phyloP scores from a whole-genome alignment of 2,888 invertebrate genomes.

The Hecatera dysodea region DNA sequence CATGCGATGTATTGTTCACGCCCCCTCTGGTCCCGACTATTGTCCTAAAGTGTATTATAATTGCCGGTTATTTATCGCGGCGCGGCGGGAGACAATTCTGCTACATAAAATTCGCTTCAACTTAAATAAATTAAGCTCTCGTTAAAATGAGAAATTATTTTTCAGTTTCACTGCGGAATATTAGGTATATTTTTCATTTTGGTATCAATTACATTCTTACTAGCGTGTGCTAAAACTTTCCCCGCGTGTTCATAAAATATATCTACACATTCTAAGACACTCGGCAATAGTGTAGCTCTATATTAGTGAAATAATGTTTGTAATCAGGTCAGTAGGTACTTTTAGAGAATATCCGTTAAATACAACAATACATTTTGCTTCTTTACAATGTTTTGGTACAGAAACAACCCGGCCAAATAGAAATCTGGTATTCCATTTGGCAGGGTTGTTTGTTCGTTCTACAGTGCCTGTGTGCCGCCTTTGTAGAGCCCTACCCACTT shows the following conservation, averaged over 20 bases:
- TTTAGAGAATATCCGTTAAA: neutral
- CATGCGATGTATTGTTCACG: conserved; percentile 74
- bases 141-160: conserved; percentile 48
- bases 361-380: neutral
- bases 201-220: neutral
- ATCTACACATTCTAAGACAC: neutral
- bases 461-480: too few relatives aligned
- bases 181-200: neutral
- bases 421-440: too few relatives aligned
- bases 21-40: conserved; percentile 75
- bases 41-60: conserved; percentile 81
- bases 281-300: neutral
- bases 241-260: neutral
- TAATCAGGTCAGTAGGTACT: neutral
- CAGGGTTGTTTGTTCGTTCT: too few relatives aligned
- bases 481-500: too few relatives aligned
- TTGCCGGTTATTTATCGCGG: conserved; percentile 82
- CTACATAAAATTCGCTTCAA: conserved; percentile 67
- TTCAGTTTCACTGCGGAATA: conserved; percentile 23
- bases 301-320: neutral
- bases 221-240: neutral
- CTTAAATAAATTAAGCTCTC: conserved; percentile 63
- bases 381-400: neutral
- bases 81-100: conserved; percentile 72
- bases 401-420: too few relatives aligned